Evolutionary conservation across 2,113 vertebrate species (phyloP).

Genomic region (Trematocara zebra): DNA sequence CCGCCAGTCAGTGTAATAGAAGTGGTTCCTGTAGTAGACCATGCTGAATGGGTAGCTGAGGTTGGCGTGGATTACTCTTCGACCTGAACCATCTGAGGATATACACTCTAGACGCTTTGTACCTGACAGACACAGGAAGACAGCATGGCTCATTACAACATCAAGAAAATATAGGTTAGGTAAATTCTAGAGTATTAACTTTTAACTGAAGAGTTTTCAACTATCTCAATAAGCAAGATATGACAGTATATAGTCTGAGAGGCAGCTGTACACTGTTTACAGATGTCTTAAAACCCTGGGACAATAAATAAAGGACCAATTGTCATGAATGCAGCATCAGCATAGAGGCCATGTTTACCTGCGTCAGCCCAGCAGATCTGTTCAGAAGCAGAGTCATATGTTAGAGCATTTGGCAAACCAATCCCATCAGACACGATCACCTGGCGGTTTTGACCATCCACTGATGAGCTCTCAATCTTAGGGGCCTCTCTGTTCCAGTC

Average conservation of each 20-base stretch:
- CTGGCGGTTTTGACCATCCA: conserved; percentile 82
- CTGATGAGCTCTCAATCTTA: conserved; percentile 86
- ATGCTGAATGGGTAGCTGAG: conserved; percentile 96
- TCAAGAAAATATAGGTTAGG: neutral
- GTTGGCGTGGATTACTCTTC: conserved; percentile 77
- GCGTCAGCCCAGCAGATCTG: conserved; percentile 95
- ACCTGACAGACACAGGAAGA: conserved; percentile 59
- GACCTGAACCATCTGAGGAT: conserved; percentile 77
- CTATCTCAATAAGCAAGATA: neutral
- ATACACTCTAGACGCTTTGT: conserved; percentile 92
- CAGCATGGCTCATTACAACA: neutral
- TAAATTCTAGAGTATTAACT: neutral
- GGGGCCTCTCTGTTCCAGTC: conserved; percentile 98
- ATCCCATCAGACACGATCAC: conserved; percentile 87
- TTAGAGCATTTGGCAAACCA: conserved; percentile 88
- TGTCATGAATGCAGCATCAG: neutral
- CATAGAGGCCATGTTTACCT: conserved; percentile 69
- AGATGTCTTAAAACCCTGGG: neutral
- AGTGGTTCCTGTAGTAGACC: conserved; percentile 82
- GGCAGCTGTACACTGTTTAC: neutral
- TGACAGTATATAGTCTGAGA: neutral
- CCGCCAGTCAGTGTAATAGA: conserved; percentile 97
- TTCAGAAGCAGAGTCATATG: conserved; percentile 80
- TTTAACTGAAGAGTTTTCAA: neutral
- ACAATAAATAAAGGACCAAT: neutral